Percentiles rank a stretch among this genome's conserved stretches.
These are phyloP conservation scores for Drosophila obscura DNA, from an alignment of 1,140 invertebrate genomes.

Conservation along the genomic window DNA sequence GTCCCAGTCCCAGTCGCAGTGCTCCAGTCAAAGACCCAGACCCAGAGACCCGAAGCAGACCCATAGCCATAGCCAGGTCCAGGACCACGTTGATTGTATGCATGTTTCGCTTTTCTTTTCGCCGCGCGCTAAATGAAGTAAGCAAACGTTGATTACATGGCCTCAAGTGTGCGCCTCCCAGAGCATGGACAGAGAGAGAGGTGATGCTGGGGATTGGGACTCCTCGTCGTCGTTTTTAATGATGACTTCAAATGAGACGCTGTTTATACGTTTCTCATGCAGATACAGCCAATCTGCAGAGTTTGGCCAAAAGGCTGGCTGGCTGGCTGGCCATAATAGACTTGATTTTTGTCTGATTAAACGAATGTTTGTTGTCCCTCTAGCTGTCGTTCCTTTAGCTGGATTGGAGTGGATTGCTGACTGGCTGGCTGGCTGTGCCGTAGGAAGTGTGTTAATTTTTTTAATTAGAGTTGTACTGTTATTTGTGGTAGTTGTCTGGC, in stretches of 20 bases:
- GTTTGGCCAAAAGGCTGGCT: conserved; percentile 47
- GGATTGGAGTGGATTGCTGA: not conserved
- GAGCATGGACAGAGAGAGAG: conserved; percentile 21
- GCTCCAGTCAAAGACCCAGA: conserved; percentile 13
- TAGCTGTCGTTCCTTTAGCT: not conserved
- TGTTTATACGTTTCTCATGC: conserved; percentile 60
- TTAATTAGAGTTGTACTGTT: conserved; percentile 82
- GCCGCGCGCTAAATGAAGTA: conserved; percentile 81
- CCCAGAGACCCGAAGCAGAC: conserved; percentile 22
- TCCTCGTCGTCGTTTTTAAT: conserved; percentile 73
- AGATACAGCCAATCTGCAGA: conserved; percentile 65
- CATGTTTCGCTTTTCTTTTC: conserved; percentile 81
- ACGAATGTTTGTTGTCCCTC: conserved; percentile 57
- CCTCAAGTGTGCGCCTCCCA: conserved; percentile 75
- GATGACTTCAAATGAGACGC: conserved; percentile 80
- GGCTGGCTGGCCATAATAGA: conserved; percentile 62
- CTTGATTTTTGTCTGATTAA: conserved; percentile 80
- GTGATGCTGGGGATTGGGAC: conserved; percentile 6
- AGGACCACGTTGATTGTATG: conserved; percentile 72
- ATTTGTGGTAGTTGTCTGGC: conserved; percentile 64
- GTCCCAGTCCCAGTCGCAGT: not conserved
- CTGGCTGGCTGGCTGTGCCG: not conserved
- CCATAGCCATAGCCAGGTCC: not conserved
- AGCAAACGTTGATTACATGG: conserved; percentile 83
- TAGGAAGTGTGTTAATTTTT: conserved; percentile 75